Base-by-base conservation (phyloP, 53 echinoderm and acorn worm species). In the Hippasteria phrygiana region DNA sequence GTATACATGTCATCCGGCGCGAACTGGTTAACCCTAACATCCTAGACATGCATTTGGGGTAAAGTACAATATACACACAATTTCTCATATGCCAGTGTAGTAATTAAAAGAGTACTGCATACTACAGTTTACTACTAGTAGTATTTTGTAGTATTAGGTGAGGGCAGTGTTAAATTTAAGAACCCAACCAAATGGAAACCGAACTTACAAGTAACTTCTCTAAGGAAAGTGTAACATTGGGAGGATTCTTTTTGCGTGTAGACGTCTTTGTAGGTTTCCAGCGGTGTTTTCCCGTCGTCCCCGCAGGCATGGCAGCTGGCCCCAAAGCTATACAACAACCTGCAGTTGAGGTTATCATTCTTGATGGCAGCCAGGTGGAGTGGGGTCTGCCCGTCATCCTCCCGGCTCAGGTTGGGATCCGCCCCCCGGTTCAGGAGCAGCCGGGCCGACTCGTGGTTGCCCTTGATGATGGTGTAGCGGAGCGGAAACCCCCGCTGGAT, bases 311-410 rank as follows among this genome's bases (percentile, higher is more conserved):
- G 77, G 42, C 88, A 87, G 81, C 87, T 73, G 29, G 95, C 95
- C 29, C 95, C 95, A 87, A 93, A 95, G 27, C 51, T 74, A 36
- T 89, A 95, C 2, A 95, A 90, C 69, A 95, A 64, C 27, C 75
- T 45, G 71, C 95, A 95, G 76, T 78, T 88, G 11, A 80, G 87
- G 2, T 55, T 47, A 73, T 93, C 93, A 41, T 93, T 87, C 75
- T 91, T 91, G 87, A 95, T 63, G 14, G 93, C 95, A 4, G 95
- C 88, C 27, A 95, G 87, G 74, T 95, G 95, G 27, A 95, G 71
- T 14, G 95, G 93, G 5, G 95, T 93, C 77, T 95, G 95, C 9
- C 91, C 93, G 42, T 95, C 95, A 32, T 95, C 95, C n/a, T 89
- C 86, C 74, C 95, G 86, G 13, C 92, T 93, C 2, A 95, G 86